Evolutionary conservation across 1,140 invertebrate species (phyloP).

Genomic region (Diachasmimorpha longicaudata): DNA sequence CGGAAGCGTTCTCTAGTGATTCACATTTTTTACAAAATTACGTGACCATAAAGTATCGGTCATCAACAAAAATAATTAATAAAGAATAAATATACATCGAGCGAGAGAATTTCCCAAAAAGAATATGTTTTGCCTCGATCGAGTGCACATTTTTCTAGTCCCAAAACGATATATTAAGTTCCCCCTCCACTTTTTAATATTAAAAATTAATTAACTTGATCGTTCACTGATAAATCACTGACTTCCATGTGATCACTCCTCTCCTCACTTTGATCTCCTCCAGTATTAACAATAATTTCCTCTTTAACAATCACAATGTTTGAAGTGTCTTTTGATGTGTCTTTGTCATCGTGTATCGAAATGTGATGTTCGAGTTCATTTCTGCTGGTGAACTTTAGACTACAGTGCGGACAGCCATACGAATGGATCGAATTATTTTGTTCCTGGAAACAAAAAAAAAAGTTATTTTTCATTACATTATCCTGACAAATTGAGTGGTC

Average conservation of each 20-base stretch:
- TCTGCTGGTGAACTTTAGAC: conserved; percentile 88
- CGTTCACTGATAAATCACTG: background rate
- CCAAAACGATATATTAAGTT: too few species aligned
- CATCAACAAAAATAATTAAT: background rate
- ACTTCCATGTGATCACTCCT: conserved; percentile 5
- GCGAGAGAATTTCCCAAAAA: background rate
- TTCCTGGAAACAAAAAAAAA: conserved; percentile 68
- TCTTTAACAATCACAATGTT: conserved; percentile 39
- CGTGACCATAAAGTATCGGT: background rate
- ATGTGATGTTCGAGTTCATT: conserved; percentile 88
- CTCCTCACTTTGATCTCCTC: conserved; percentile 19
- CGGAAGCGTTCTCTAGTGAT: conserved; percentile 8
- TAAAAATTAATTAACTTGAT: conserved; percentile 1
- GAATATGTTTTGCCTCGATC: too few species aligned
- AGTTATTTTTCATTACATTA: conserved; percentile 41
- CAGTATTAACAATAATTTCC: conserved; percentile 32
- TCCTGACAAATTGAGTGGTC: too few species aligned
- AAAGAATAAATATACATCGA: background rate
- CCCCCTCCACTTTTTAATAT: background rate
- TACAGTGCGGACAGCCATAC: conserved; percentile 84
- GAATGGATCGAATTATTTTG: conserved; percentile 75
- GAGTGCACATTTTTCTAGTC: too few species aligned
- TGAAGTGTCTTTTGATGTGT: conserved; percentile 6
- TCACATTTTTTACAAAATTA: background rate
- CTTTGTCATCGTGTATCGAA: conserved; percentile 38